Evolutionary conservation across 2,113 vertebrate genomes (phyloP).

Genomic region (Calonectris borealis): DNA sequence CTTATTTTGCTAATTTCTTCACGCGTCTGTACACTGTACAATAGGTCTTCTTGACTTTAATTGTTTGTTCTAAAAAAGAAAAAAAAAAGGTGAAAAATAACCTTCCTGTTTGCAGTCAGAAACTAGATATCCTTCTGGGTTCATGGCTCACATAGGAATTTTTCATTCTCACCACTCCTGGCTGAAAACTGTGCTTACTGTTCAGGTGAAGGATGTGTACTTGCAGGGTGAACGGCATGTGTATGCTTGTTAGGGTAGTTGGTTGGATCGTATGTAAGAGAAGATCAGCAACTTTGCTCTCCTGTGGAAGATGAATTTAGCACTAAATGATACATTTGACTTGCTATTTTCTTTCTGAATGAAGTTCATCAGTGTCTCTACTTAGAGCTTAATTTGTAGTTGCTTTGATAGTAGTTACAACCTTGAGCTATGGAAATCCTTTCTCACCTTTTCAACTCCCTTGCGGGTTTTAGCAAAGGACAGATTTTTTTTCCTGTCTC

Average conservation of each 20-base stretch:
- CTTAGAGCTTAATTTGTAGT: neutral
- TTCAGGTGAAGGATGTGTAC: neutral
- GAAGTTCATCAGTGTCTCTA: neutral
- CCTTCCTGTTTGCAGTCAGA: neutral
- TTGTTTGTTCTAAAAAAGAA: neutral
- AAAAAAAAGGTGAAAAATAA: neutral
- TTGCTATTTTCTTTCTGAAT: neutral
- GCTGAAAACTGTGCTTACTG: neutral
- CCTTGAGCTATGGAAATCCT: neutral
- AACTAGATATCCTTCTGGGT: neutral
- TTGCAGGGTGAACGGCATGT: neutral
- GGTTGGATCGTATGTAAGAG: neutral
- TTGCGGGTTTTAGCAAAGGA: neutral
- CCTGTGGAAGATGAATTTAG: neutral
- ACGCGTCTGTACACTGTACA: accelerated
- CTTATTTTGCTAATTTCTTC: neutral
- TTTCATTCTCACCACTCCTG: neutral
- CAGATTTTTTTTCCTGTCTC: neutral
- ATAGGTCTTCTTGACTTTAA: neutral
- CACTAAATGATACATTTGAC: neutral
- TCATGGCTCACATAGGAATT: neutral
- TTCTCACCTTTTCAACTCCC: neutral
- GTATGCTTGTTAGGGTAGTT: neutral
- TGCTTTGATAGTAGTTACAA: neutral
- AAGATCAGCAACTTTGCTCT: neutral